phyloP scores from a whole-genome alignment of 2,113 vertebrate species.

The Marmota flaviventris region DNA sequence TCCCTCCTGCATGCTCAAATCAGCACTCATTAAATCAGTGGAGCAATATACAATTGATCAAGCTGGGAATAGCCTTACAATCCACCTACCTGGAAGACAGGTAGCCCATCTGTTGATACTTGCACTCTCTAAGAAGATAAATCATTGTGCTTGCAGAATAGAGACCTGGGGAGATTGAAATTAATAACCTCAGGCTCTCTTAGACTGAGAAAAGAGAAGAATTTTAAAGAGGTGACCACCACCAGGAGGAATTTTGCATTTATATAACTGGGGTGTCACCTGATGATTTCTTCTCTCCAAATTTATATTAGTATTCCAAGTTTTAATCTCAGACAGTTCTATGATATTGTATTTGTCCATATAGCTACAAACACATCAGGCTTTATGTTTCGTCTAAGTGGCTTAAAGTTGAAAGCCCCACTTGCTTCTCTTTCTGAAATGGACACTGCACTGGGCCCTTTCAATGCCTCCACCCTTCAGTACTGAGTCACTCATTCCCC shows the following conservation, averaged over 20 bases:
- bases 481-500: neutral
- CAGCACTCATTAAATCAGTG: slow-evolving; percentile 6
- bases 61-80: slow-evolving; percentile 20
- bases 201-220: slow-evolving; percentile 1
- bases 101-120: neutral
- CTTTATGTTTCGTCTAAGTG: neutral
- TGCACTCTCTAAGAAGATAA: slow-evolving; percentile 1
- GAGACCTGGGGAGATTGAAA: neutral
- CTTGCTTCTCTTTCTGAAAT: neutral
- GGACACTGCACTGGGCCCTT: neutral
- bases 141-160: neutral
- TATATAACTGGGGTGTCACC: neutral
- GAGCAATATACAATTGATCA: slow-evolving; percentile 34
- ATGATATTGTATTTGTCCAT: neutral
- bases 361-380: neutral
- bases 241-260: neutral
- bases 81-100: slow-evolving; percentile 11
- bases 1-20: neutral
- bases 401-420: neutral
- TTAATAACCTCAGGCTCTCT: neutral
- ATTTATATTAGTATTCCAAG: neutral
- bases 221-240: slow-evolving; percentile 9
- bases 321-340: neutral
- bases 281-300: neutral
- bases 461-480: neutral